phyloP scores from a whole-genome alignment of 2,113 vertebrate genomes.

The Zootoca vivipara region DNA sequence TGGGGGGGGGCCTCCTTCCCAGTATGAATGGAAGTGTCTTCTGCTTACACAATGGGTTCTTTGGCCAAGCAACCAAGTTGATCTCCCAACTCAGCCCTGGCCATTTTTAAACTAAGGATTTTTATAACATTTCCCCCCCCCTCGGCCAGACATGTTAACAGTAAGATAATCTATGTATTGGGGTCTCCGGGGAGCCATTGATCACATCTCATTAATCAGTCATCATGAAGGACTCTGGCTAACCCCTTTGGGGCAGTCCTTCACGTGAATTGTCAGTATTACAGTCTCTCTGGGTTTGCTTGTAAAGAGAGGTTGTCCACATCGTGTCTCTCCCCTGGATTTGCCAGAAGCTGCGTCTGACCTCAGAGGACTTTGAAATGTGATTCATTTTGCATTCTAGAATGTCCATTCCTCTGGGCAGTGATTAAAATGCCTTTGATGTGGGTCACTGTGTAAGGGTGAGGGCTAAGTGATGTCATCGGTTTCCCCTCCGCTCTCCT shows the following conservation, averaged over 20 bases:
- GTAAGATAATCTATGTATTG: background rate
- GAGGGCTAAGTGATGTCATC: conserved; percentile 65
- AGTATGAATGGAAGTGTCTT: background rate
- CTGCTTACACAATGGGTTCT: background rate
- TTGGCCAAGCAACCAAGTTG: background rate
- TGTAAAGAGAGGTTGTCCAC: conserved; percentile 44
- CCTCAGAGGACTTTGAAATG: conserved; percentile 47
- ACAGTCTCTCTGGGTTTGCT: conserved; percentile 37
- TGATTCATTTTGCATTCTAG: conserved; percentile 65
- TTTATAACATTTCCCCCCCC: too few relatives aligned
- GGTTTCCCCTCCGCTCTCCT: conserved; percentile 24
- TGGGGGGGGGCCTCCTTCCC: background rate
- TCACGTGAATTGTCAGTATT: conserved; percentile 19
- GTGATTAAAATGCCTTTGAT: conserved; percentile 62
- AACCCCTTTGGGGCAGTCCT: conserved; percentile 18
- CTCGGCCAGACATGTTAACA: background rate
- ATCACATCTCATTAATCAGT: background rate
- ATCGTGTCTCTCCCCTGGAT: conserved; percentile 50
- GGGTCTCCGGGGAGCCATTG: conserved; percentile 19
- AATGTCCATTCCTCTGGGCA: conserved; percentile 56
- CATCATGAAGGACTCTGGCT: background rate
- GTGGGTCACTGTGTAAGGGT: conserved; percentile 57
- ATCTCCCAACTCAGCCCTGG: background rate
- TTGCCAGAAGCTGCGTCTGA: conserved; percentile 57
- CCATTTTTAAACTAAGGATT: background rate